A percentile compares a stretch with the other conserved stretches of the same genome.
phyloP scores from a whole-genome alignment of 2,888 invertebrate genomes.

The Ophion costatus region DNA sequence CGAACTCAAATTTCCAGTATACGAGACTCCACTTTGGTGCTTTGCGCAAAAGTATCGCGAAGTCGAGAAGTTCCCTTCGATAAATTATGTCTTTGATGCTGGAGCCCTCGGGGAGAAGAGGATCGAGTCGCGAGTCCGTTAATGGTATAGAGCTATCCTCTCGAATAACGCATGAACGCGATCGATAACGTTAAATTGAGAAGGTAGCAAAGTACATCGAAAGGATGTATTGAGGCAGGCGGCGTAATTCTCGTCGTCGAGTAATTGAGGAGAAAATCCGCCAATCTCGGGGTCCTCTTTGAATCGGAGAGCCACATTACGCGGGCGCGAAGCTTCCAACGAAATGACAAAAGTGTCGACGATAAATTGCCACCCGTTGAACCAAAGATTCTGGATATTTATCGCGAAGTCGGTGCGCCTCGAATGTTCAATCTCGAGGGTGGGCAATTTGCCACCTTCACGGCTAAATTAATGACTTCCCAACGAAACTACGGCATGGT shows the following conservation, averaged over 20 bases:
- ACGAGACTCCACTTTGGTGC: constrained; percentile 18
- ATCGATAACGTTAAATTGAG: constrained; percentile 6
- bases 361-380: background rate
- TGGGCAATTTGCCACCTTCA: background rate
- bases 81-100: constrained; percentile 41
- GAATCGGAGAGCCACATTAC: background rate
- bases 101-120: constrained; percentile 7
- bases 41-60: constrained; percentile 46
- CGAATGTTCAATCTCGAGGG: background rate
- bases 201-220: background rate
- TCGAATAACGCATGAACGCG: constrained; percentile 39
- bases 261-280: background rate
- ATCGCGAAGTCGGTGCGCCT: background rate
- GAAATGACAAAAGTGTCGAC: background rate
- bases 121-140: constrained; percentile 40
- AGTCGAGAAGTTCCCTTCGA: constrained; percentile 41
- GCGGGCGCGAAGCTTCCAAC: background rate
- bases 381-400: background rate
- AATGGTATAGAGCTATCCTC: constrained; percentile 16
- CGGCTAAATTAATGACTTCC: background rate
- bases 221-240: background rate
- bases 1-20: constrained; percentile 7
- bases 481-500: background rate
- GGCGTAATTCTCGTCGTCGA: background rate
- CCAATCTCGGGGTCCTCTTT: background rate